Percentiles rank a stretch among this genome's conserved stretches.
These are phyloP conservation scores for Netelia fuscicornis DNA, from an alignment of 2,888 invertebrate species.

Conservation along the genomic window DNA sequence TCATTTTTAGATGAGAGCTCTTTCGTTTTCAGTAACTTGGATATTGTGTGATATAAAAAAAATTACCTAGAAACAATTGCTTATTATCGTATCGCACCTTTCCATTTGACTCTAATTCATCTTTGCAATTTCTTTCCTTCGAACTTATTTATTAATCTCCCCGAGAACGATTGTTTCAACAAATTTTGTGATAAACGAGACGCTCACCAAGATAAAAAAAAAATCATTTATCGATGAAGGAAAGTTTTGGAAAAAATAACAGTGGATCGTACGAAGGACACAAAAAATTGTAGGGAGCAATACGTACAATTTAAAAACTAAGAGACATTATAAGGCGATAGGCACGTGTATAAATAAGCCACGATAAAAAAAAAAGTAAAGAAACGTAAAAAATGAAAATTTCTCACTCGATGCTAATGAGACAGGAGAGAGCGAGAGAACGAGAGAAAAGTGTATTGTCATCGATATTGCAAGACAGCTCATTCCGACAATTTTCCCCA, in stretches of 20 bases:
- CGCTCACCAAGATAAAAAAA: neutral
- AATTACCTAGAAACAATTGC: neutral
- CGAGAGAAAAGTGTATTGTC: neutral
- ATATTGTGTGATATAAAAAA: neutral
- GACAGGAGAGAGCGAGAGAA: neutral
- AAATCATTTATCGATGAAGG: neutral
- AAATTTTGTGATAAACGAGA: too few species aligned
- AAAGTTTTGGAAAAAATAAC: neutral
- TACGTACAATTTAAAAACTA: neutral
- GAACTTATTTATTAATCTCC: too few species aligned
- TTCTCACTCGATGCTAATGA: neutral
- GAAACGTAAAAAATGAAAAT: neutral
- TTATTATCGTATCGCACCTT: too few species aligned
- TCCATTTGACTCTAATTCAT: too few species aligned
- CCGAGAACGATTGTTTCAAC: too few species aligned
- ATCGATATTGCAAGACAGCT: neutral
- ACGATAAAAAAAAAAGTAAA: neutral
- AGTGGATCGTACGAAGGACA: neutral
- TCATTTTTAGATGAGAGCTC: slow-evolving; percentile 42
- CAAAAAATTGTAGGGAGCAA: neutral
- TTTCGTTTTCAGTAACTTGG: slow-evolving; percentile 26
- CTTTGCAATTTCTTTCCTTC: too few species aligned
- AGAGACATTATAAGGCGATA: neutral
- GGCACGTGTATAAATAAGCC: neutral
- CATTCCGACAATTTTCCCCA: neutral